Evolutionary conservation across 1,140 invertebrate genomes (phyloP).

Genomic region (Orchestia grillus): DNA sequence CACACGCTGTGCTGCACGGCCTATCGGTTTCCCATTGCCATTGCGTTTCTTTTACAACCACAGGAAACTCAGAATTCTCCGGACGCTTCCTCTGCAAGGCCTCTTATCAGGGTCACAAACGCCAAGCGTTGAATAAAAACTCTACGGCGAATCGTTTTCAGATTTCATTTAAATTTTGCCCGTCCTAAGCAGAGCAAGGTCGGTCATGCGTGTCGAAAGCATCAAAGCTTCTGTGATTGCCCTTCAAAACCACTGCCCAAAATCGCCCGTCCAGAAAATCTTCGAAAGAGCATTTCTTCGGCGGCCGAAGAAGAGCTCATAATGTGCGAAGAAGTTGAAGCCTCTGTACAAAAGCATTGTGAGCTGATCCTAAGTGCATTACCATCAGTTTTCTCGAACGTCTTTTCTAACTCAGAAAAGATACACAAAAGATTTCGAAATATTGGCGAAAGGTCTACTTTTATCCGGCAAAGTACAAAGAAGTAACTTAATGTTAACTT

Average conservation of each 20-base stretch:
- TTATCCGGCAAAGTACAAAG: neutral
- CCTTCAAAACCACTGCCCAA: slow-evolving; percentile 49
- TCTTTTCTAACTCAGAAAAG: neutral
- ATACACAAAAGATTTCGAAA: neutral
- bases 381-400: neutral
- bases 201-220: slow-evolving; percentile 24
- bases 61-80: neutral
- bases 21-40: slow-evolving; percentile 34
- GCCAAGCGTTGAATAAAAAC: slow-evolving; percentile 3
- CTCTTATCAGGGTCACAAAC: slow-evolving; percentile 23
- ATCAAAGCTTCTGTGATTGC: slow-evolving; percentile 54
- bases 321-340: neutral
- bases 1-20: neutral
- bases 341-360: neutral
- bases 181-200: slow-evolving; percentile 39
- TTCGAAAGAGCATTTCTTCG: neutral
- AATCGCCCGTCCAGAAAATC: slow-evolving; percentile 38
- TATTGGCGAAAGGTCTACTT: neutral
- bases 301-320: neutral
- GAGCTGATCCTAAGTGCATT: neutral
- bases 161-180: slow-evolving; percentile 53
- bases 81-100: neutral
- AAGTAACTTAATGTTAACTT: neutral
- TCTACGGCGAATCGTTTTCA: slow-evolving; percentile 47
- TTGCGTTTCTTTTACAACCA: neutral